Evolutionary conservation across 2,888 invertebrate species (phyloP), one percentile per base, ranked within the genome.

Genomic region (Camponotus fellah): DNA sequence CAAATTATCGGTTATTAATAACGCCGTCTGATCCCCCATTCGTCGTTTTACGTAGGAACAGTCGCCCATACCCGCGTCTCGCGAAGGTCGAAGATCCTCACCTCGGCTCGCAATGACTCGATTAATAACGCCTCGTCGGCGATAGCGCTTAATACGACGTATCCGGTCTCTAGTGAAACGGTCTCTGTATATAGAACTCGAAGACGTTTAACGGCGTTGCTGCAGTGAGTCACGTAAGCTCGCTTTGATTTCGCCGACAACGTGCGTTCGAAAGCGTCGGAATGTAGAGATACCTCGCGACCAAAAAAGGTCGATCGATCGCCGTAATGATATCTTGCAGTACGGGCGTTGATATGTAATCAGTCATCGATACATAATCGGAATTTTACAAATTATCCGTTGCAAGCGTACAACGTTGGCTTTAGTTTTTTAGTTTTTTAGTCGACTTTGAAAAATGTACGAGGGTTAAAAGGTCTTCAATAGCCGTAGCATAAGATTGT

Each of bases 1-100:
- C 90, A 91, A 93, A 93, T 93, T 93, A 93, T 93, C 92, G 92
- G 91, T 92, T 93, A 93, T 93, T 94, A 93, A 93, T 93, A 93
- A 92, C 91, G 56, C 71, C 26, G 79, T 46, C 79, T 80, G 74
- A 60, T 72, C 46, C 72, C 53, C 72, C 43, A 37, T 49, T 80
- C 65, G 64, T 53, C 66, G 84, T 76, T 84, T 71, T 72, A 62
- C 72, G 74, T 46, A 74, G 86, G 86, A 86, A 86, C 82, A 83
- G 85, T 88, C 88, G 88, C 89, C 86, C 87, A 90, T 86, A 83
- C 79, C 82, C 89, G 82, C 71, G 85, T 66, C 84, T 85, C 87
- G 87, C 90, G 53, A 90, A 90, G 89, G 90, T 87, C 85, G 84
- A 81, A 86, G 89, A 82, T 86, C 88, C 86, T 81, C 82, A 82